Percentiles rank a stretch among this genome's conserved stretches.
These are phyloP conservation scores for Arvicanthis niloticus DNA, from an alignment of 2,113 vertebrate species.

Conservation along the genomic window DNA sequence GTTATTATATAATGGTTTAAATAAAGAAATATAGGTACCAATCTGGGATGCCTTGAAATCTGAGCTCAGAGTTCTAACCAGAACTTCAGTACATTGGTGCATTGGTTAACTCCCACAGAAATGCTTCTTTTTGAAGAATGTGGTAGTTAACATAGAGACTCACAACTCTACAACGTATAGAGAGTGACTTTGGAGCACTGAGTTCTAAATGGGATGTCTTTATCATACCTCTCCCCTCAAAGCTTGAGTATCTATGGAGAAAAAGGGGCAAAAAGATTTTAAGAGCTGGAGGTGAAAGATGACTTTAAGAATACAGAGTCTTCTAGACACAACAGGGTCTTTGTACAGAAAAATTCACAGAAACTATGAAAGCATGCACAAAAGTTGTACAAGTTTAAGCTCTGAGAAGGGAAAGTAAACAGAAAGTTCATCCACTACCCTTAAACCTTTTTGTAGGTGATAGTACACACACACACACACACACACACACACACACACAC, in stretches of 20 bases:
- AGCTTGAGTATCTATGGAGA: background rate
- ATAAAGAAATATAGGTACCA: background rate
- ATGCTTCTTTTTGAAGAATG: background rate
- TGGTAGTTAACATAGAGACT: background rate
- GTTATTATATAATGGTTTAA: background rate
- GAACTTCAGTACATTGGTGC: background rate
- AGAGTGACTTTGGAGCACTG: background rate
- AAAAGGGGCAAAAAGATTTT: background rate
- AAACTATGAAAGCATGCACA: background rate
- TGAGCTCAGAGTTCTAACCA: background rate
- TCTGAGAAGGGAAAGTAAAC: background rate
- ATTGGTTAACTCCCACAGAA: background rate
- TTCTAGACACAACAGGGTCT: background rate
- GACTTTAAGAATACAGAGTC: background rate
- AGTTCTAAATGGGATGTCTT: background rate
- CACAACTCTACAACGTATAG: background rate
- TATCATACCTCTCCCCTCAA: background rate
- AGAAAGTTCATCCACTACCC: background rate
- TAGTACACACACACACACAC: too few species aligned
- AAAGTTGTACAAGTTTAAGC: background rate
- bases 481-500: too few species aligned
- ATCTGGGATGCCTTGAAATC: background rate
- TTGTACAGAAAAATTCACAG: background rate
- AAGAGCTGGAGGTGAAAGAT: background rate
- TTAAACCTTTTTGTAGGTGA: too few species aligned